Conservation (phyloP, 2,113 vertebrate genomes). For the Xenopus tropicalis region UCB_Xtro_10.0 CM004443.2:106756501-106757000, state of each 20-base stretch:
- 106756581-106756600: not conserved
- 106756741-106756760: not conserved
- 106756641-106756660: not conserved
- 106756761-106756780: too few species aligned
- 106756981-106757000: too few species aligned
- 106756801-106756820: too few species aligned
- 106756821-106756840: too few species aligned
- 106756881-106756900: too few species aligned
- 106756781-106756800: too few species aligned
- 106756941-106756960: too few species aligned
- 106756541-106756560: not conserved
- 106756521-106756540: not conserved
- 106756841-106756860: too few species aligned
- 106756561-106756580: not conserved
- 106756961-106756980: too few species aligned
- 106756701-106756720: not conserved
- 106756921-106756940: too few species aligned
- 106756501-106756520: not conserved
- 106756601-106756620: not conserved
- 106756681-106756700: not conserved
- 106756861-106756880: too few species aligned
- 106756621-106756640: not conserved
- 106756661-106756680: not conserved
- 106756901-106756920: too few species aligned
- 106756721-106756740: slow-evolving; percentile 7